Evolutionary conservation across 2,113 vertebrate species (phyloP), one percentile per base, ranked within the genome.

Genomic region (Tympanuchus pallidicinctus): DNA sequence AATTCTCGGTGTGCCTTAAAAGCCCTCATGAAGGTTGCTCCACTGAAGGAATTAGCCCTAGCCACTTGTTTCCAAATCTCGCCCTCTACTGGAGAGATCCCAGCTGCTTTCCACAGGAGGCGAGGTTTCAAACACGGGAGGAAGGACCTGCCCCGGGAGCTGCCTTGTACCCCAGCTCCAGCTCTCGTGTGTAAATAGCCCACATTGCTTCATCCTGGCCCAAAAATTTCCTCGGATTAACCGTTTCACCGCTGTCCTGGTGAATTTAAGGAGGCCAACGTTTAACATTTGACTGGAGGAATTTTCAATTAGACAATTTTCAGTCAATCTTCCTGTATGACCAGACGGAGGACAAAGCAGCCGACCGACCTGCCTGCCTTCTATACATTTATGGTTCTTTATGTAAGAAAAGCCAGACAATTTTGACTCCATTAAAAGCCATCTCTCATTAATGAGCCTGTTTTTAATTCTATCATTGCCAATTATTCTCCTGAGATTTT

Each of bases 401-500:
- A 6, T 30, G 40, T 20, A 86, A 45, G 27, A 71, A 79, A 87
- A 87, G 22, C 11, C 10, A 47, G n/a, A 38, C 32, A 85, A 28
- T 38, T 86, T 72, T 76, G 54, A 15, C 16, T 82, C 56, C 64
- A 73, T 77, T 94, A 91, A 61, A 94, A 94, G 30, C 8, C 64
- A 88, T 90, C 47, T 43, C 67, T 92, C 82, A 64, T 92, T 92
- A 95, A 93, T 78, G 13, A 61, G 43, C 70, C 64, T 91, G 82
- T 93, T 92, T 95, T 82, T 90, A 88, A 85, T 45, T 85, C 67
- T 77, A 30, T 57, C 48, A 45, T 79, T 0, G 0, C 50, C 19
- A 91, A 54, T 94, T 90, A 86, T 30, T 88, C 0, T 3, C 50
- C 59, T 64, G 70, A 93, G 63, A 84, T 90, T 92, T 72, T 83